Conservation (phyloP, 2,888 invertebrate species). For the Bombyx huttoni region DNA sequence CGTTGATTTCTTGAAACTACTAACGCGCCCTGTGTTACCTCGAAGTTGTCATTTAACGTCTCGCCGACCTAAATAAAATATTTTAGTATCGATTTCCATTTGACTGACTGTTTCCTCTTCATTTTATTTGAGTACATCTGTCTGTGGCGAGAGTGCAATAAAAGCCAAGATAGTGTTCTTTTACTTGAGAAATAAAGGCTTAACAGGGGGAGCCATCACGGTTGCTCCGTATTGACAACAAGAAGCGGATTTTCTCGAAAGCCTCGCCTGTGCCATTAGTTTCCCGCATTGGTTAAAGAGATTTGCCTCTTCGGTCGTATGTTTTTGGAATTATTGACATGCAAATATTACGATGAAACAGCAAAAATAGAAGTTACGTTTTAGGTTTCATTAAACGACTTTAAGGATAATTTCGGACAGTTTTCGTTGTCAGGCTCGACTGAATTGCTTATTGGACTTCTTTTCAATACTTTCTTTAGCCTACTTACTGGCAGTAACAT, state of each 20-base stretch:
- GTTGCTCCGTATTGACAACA: slow-evolving; percentile 70
- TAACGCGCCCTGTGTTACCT: background rate
- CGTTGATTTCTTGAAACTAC: too few relatives aligned
- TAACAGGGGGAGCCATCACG: slow-evolving; percentile 64
- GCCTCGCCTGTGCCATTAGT: slow-evolving; percentile 71
- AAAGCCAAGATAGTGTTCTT: slow-evolving; percentile 61
- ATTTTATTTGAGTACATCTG: slow-evolving; percentile 42
- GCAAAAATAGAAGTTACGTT: slow-evolving; percentile 19
- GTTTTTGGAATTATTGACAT: slow-evolving; percentile 60
- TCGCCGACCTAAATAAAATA: background rate
- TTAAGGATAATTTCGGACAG: too few relatives aligned
- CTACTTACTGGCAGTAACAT: too few relatives aligned
- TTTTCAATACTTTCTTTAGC: too few relatives aligned
- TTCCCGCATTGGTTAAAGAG: slow-evolving; percentile 70
- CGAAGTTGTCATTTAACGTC: background rate
- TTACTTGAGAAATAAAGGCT: slow-evolving; percentile 65
- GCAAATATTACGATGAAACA: slow-evolving; percentile 46
- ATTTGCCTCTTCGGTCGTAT: slow-evolving; percentile 60
- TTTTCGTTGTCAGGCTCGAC: too few relatives aligned
- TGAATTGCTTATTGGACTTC: too few relatives aligned
- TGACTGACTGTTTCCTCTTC: slow-evolving; percentile 22
- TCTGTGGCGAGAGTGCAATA: slow-evolving; percentile 44
- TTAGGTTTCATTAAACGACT: background rate
- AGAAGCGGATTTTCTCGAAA: slow-evolving; percentile 68
- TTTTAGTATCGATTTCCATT: slow-evolving; percentile 24